Evolutionary conservation across 1,140 invertebrate genomes (phyloP).

Genomic region (Globodera rostochiensis): DNA sequence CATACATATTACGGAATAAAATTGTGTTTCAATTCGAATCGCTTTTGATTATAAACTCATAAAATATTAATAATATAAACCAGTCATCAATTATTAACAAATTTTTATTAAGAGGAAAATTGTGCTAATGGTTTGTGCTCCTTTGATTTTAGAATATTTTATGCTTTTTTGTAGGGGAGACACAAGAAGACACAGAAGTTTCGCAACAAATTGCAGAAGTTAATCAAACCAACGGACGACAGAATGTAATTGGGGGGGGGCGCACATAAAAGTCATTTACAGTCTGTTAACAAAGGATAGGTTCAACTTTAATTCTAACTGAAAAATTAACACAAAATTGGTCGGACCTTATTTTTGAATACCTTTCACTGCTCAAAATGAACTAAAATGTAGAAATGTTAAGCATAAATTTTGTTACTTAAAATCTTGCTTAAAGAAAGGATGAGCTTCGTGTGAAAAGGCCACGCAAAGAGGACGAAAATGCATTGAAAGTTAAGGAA

Average conservation of each 20-base stretch:
- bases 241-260: conserved; percentile 54
- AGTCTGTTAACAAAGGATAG: too few relatives aligned
- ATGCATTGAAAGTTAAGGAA: conserved; percentile 58
- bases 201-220: conserved; percentile 52
- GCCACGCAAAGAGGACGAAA: conserved; percentile 61
- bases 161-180: conserved; percentile 38
- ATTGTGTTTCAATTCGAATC: too few relatives aligned
- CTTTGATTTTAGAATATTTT: neutral
- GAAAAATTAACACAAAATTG: too few relatives aligned
- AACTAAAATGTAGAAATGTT: conserved; percentile 10
- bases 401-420: neutral
- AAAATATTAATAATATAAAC: too few relatives aligned
- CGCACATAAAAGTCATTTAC: too few relatives aligned
- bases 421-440: conserved; percentile 52
- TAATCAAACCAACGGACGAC: conserved; percentile 61
- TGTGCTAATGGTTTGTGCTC: conserved; percentile 23
- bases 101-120: too few relatives aligned
- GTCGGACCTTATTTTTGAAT: too few relatives aligned
- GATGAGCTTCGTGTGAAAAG: conserved; percentile 58
- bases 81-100: too few relatives aligned
- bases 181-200: conserved; percentile 55
- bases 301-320: too few relatives aligned
- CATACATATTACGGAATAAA: too few relatives aligned
- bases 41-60: too few relatives aligned
- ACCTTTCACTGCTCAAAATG: neutral